Conservation (phyloP, 1,140 invertebrate species). For the Zaprionus ornatus region DNA sequence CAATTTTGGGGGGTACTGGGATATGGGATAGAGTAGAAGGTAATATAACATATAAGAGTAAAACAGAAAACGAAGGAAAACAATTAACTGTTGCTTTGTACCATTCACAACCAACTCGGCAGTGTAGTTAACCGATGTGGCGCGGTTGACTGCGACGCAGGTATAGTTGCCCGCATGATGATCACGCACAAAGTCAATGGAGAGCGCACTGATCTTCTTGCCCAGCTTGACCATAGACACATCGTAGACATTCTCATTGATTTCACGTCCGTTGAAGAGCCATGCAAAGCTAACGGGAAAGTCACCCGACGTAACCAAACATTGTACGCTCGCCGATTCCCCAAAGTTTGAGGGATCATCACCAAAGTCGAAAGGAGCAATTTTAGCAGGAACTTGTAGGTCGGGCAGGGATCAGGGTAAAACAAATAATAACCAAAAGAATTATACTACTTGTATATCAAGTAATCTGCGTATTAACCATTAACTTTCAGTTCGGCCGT, state of each 20-base stretch:
- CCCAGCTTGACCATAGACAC: constrained; percentile 76
- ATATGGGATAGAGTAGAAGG: not conserved
- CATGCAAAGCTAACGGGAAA: constrained; percentile 88
- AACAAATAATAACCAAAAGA: constrained; percentile 35
- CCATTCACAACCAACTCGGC: constrained; percentile 88
- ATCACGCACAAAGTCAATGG: constrained; percentile 87
- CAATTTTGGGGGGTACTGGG: constrained; percentile 89
- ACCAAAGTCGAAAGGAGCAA: constrained; percentile 87
- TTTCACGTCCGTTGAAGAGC: constrained; percentile 85
- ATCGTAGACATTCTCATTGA: constrained; percentile 85
- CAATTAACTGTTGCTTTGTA: constrained; percentile 57
- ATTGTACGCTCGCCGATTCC: constrained; percentile 89
- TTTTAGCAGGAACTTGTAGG: constrained; percentile 87
- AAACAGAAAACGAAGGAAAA: constrained; percentile 6
- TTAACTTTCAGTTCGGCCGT: constrained; percentile 89
- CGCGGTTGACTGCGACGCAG: constrained; percentile 90
- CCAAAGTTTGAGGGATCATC: constrained; percentile 89
- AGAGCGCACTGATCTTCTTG: constrained; percentile 86
- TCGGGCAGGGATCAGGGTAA: not conserved
- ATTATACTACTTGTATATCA: constrained; percentile 11
- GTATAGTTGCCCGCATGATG: constrained; percentile 89
- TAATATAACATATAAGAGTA: constrained; percentile 24
- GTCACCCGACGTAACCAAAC: constrained; percentile 90
- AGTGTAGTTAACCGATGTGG: constrained; percentile 89
- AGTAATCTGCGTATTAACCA: constrained; percentile 85